Conservation (phyloP, 2,888 invertebrate genomes). For the Prosapia bicincta region DNA sequence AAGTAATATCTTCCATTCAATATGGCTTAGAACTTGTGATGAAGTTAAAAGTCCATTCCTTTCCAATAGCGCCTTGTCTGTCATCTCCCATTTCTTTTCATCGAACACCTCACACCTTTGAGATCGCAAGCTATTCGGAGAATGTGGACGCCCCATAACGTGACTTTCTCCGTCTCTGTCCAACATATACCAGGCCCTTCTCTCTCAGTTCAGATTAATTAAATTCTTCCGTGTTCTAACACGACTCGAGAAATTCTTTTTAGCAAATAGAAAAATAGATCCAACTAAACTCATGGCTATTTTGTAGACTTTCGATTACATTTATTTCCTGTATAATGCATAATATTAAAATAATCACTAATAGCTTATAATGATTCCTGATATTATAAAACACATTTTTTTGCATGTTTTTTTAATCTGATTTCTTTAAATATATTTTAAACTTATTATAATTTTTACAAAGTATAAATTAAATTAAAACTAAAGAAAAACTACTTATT, state of each 20-base stretch:
- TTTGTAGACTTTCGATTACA: too few species aligned
- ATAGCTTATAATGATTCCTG: too few species aligned
- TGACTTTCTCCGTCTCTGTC: neutral
- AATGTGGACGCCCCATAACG: neutral
- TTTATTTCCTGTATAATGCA: too few species aligned
- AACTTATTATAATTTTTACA: too few species aligned
- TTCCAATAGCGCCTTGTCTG: neutral
- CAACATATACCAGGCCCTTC: neutral
- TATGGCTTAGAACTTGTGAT: neutral
- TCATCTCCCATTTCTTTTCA: neutral
- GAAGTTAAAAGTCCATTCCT: neutral
- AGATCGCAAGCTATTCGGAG: neutral
- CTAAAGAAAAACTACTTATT: too few species aligned
- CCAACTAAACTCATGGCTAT: neutral
- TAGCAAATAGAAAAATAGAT: neutral
- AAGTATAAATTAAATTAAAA: too few species aligned
- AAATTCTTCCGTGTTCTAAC: neutral
- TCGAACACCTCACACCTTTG: neutral
- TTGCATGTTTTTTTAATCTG: too few species aligned
- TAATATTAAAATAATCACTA: too few species aligned
- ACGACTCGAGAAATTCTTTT: neutral
- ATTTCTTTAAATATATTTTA: too few species aligned
- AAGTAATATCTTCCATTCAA: neutral
- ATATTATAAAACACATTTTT: too few species aligned
- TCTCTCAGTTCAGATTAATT: neutral